Evolutionary conservation across 2,888 invertebrate species (phyloP), one percentile per base, ranked within the genome.

Genomic region (Clostera curtula): DNA sequence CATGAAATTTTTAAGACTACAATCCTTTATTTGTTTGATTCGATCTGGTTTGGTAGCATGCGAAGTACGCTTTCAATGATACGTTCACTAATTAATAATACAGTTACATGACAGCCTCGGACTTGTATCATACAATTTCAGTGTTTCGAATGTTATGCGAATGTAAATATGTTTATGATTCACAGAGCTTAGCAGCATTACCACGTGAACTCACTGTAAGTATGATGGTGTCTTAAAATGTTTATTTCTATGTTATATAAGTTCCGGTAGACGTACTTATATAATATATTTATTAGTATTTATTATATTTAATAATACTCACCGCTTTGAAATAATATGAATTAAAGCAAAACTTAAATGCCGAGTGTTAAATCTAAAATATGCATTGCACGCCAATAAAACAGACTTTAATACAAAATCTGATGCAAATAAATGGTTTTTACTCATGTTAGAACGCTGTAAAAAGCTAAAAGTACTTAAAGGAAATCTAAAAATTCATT

Each of bases 201-300:
- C 91, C 92, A 65, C 88, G 89, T 77, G 91, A 91, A 72, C 88
- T 91, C 75, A 91, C 90, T 73, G 92, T 92, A 88, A 92, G 92
- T 90, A 87, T 67, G 28, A 52, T 39, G 44, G 48, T 39, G 39
- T 31, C 33, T 47, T 41, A 31, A 29, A 36, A 32, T 36, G 26
- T 40, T 27, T 36, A 10, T 13, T 20, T 17, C 21, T 23, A 22
- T 19, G 1, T 10, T 30, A 19, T 31, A 12, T 15, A n/a, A 21
- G 6, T 17, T 10, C 1, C 12, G n/a, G n/a, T n/a, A n/a, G n/a
- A n/a, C n/a, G n/a, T n/a, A n/a, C n/a, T n/a, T n/a, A n/a, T n/a
- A n/a, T n/a, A n/a, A n/a, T n/a, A n/a, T n/a, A n/a, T n/a, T n/a
- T n/a, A n/a, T n/a, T n/a, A n/a, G n/a, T n/a, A n/a, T n/a, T n/a